phyloP scores from a whole-genome alignment of 2,888 invertebrate species.

The Drosophila silvestris region DNA sequence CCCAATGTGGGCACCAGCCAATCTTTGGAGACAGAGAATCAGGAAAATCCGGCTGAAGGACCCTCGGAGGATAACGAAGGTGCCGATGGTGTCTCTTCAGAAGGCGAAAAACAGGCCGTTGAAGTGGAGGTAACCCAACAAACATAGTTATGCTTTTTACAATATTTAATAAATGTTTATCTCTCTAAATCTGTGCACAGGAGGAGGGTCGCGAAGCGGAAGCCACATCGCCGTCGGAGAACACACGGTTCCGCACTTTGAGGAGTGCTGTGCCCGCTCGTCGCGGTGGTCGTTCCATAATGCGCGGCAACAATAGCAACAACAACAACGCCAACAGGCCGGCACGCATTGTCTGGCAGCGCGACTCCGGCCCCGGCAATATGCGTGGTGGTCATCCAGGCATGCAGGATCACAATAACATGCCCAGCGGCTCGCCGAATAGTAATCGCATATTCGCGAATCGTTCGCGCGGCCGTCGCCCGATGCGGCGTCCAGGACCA shows the following conservation, averaged over 20 bases:
- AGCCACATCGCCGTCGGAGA: slow-evolving; percentile 89
- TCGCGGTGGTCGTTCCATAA: slow-evolving; percentile 82
- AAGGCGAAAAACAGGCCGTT: slow-evolving; percentile 87
- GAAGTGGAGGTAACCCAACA: slow-evolving; percentile 81
- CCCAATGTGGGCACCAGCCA: slow-evolving; percentile 85
- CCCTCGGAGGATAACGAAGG: slow-evolving; percentile 84
- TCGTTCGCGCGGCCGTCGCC: slow-evolving; percentile 83
- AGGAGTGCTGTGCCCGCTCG: slow-evolving; percentile 82
- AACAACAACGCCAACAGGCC: slow-evolving; percentile 83
- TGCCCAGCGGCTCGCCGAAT: slow-evolving; percentile 63
- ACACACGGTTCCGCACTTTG: slow-evolving; percentile 86
- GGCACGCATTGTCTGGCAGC: slow-evolving; percentile 88
- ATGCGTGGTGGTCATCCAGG: slow-evolving; percentile 69
- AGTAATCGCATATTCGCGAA: slow-evolving; percentile 73
- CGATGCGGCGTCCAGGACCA: slow-evolving; percentile 82
- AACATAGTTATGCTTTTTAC: too few relatives aligned
- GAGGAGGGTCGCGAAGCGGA: slow-evolving; percentile 94
- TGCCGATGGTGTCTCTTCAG: slow-evolving; percentile 87
- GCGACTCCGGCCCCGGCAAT: slow-evolving; percentile 48
- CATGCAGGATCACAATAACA: slow-evolving; percentile 56
- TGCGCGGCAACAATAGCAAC: slow-evolving; percentile 70
- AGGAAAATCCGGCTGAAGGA: slow-evolving; percentile 81
- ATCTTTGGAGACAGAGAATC: slow-evolving; percentile 85
- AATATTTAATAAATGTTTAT: background rate
- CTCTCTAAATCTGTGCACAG: slow-evolving; percentile 64